Conservation (phyloP, 92 coral and sea anemone genomes). For the Pocillopora meandrina region DNA sequence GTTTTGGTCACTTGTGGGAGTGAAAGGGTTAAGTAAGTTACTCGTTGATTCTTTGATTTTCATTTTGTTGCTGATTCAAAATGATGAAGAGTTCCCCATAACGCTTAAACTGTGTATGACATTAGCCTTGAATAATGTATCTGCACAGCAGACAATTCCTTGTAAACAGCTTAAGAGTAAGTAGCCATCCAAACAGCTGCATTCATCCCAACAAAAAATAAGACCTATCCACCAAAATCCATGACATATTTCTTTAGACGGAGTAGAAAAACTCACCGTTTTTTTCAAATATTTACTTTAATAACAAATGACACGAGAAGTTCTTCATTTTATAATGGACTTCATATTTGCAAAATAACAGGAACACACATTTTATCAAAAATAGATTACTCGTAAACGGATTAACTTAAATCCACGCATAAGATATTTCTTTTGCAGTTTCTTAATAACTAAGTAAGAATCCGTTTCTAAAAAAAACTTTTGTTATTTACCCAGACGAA, state of each 20-base stretch:
- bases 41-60: background rate
- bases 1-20: no score
- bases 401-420: background rate
- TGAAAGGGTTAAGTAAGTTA: background rate
- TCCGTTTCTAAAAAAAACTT: background rate
- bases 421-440: background rate
- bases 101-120: background rate
- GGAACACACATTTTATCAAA: background rate
- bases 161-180: background rate
- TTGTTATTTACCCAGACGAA: constrained; percentile 13
- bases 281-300: background rate
- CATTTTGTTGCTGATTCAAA: background rate
- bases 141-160: background rate
- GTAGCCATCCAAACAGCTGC: background rate
- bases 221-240: background rate
- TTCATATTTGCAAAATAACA: background rate
- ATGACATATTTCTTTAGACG: background rate
- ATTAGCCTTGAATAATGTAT: background rate
- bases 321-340: background rate
- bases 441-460: background rate
- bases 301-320: constrained; percentile 9
- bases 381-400: background rate
- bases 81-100: background rate
- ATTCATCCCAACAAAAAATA: background rate
- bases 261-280: background rate